A percentile compares a stretch with the other conserved stretches of the same genome.
These are phyloP conservation scores for Odontocerum albicorne DNA, from an alignment of 2,888 invertebrate genomes.

Conservation along the genomic window DNA sequence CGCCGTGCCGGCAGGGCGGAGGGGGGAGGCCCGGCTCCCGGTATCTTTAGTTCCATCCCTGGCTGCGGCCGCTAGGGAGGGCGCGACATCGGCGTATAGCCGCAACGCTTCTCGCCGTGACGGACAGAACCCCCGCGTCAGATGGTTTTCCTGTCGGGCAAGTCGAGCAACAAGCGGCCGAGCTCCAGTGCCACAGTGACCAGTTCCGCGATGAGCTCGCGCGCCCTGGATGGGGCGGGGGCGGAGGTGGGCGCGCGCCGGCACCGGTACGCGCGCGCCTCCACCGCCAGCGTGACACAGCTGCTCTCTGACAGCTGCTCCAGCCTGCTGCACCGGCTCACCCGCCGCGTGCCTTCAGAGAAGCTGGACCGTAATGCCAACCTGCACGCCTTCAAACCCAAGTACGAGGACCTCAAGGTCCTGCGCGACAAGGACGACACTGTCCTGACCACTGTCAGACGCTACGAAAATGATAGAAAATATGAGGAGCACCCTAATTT, in stretches of 20 bases:
- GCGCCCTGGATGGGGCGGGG: slow-evolving; percentile 45
- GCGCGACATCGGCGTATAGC: slow-evolving; percentile 24
- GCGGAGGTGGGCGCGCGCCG: slow-evolving; percentile 58
- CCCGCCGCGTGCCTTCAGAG: slow-evolving; percentile 77
- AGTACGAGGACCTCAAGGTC: slow-evolving; percentile 50
- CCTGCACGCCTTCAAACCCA: slow-evolving; percentile 42
- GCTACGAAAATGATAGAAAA: slow-evolving; percentile 50
- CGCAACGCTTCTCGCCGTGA: slow-evolving; percentile 23
- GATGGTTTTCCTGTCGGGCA: slow-evolving; percentile 38
- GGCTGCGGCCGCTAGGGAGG: slow-evolving; percentile 37
- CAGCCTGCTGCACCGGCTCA: slow-evolving; percentile 79
- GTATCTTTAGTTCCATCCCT: slow-evolving; percentile 36
- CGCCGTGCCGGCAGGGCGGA: slow-evolving; percentile 24
- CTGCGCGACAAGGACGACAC: slow-evolving; percentile 46
- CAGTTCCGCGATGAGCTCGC: slow-evolving; percentile 47
- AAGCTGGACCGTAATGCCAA: slow-evolving; percentile 53
- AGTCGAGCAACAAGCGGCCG: slow-evolving; percentile 13
- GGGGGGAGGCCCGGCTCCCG: slow-evolving; percentile 34
- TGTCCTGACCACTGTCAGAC: slow-evolving; percentile 47
- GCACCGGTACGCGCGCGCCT: slow-evolving; percentile 74
- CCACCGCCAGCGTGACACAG: slow-evolving; percentile 83
- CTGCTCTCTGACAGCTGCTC: slow-evolving; percentile 85
- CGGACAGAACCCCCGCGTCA: slow-evolving; percentile 41
- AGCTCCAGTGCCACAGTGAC: not conserved
- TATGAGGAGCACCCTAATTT: slow-evolving; percentile 37